phyloP scores from a whole-genome alignment of 2,888 invertebrate genomes.

The Thecocarcelia acutangulata region DNA sequence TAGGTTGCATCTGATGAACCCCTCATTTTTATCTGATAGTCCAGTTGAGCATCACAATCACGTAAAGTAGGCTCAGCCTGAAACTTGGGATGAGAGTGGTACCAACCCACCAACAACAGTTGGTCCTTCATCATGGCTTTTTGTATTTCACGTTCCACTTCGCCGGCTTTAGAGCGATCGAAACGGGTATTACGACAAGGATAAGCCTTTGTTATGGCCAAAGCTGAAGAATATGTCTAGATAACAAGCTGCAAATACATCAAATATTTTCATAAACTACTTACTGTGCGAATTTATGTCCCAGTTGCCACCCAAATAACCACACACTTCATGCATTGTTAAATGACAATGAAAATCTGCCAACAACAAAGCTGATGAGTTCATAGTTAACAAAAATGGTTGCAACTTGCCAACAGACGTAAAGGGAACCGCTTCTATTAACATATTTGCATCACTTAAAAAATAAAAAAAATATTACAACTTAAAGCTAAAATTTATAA shows the following conservation, averaged over 20 bases:
- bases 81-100: conserved; percentile 95
- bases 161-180: conserved; percentile 88
- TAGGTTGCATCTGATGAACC: conserved; percentile 95
- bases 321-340: conserved; percentile 96
- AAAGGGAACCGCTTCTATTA: conserved; percentile 94
- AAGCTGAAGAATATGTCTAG: conserved; percentile 83
- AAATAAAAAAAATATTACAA: too few relatives aligned
- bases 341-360: conserved; percentile 97
- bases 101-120: conserved; percentile 94
- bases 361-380: conserved; percentile 92
- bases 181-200: conserved; percentile 92
- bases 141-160: conserved; percentile 91
- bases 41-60: conserved; percentile 95
- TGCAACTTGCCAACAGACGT: conserved; percentile 93
- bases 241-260: not conserved
- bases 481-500: not conserved
- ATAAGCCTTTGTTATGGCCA: conserved; percentile 93
- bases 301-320: conserved; percentile 98
- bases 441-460: conserved; percentile 92
- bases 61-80: conserved; percentile 92
- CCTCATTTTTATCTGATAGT: conserved; percentile 97
- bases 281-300: conserved; percentile 96
- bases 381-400: conserved; percentile 93
- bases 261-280: conserved; percentile 77
- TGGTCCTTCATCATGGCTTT: conserved; percentile 91